A percentile compares a stretch with the other conserved stretches of the same genome.
Evolutionary conservation across 2,797 vertebrate genomes (phyloP).

Genomic region (Carduelis carduelis): DNA sequence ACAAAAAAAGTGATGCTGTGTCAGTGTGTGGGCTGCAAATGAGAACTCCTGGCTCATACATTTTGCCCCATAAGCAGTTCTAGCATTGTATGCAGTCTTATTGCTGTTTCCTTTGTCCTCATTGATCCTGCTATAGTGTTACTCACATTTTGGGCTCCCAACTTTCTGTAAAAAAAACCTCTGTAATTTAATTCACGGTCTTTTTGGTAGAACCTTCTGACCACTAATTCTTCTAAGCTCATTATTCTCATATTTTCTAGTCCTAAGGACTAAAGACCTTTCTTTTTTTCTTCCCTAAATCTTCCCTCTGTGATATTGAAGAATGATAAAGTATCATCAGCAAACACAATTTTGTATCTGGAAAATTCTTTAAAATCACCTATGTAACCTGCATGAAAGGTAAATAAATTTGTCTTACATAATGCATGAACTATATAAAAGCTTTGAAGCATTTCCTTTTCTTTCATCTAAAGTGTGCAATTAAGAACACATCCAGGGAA

Average conservation of each 20-base stretch:
- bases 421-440: background rate
- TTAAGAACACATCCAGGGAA: background rate
- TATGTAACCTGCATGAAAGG: background rate
- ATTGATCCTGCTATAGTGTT: constrained; percentile 53
- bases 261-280: background rate
- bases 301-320: background rate
- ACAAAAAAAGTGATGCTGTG: constrained; percentile 63
- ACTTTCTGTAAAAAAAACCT: background rate
- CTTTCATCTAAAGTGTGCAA: background rate
- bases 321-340: background rate
- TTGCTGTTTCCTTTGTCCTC: constrained; percentile 56
- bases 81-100: constrained; percentile 60
- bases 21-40: constrained; percentile 61
- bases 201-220: constrained; percentile 35
- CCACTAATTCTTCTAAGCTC: background rate
- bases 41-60: constrained; percentile 55
- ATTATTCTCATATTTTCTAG: background rate
- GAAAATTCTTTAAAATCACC: background rate
- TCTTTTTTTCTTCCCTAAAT: background rate
- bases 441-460: background rate
- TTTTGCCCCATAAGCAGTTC: constrained; percentile 67
- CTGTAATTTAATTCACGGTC: background rate
- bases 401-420: background rate
- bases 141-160: constrained; percentile 34
- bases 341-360: background rate